Evolutionary conservation across 2,888 invertebrate species (phyloP), one percentile per base, ranked within the genome.

Genomic region (Quadroppia sp.): DNA sequence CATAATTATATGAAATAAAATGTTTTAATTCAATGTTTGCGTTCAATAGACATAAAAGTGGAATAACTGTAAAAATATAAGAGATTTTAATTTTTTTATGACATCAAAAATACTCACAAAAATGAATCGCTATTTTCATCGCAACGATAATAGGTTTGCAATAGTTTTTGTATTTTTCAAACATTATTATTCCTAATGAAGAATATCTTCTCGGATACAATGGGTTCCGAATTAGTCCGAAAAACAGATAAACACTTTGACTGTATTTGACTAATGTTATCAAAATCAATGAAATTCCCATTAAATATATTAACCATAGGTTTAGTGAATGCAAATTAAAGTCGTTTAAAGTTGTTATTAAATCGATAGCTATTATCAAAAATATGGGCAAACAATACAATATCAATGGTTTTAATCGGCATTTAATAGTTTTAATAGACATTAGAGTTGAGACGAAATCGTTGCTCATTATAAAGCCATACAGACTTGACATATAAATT

Each of bases 391-490:
- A 36, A 36, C 4, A 36, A 36, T 36, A 36, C 4, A 36, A 7
- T 36, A 36, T 36, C 36, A 36, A 36, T 7, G 36, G 9, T 36
- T 36, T 36, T 4, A 36, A 7, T 9, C 36, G 36, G 9, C 4
- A 36, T 36, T 36, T 36, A 36, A 36, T 36, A 7, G 36, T 73
- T 70, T 73, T 67, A 6, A 23, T 32, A 17, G 11, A 73, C 20
- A 20, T 70, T n/a, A 45, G 23, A 67, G 36, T 45, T 25, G 25
- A 20, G 25, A 9, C 23, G 20, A 67, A 28, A 17, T 73, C 28
- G 25, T 69, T 67, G 53, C 73, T 73, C 20, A 50, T 28, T 30
- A 73, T 32, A 36, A 73, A 73, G 0, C 48, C 73, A 28, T n/a
- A 20, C 0, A 73, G 7, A 20, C 23, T 48, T 20, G 45, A 69